Conservation (phyloP, 2,888 invertebrate species). For the Formica aserva region DNA sequence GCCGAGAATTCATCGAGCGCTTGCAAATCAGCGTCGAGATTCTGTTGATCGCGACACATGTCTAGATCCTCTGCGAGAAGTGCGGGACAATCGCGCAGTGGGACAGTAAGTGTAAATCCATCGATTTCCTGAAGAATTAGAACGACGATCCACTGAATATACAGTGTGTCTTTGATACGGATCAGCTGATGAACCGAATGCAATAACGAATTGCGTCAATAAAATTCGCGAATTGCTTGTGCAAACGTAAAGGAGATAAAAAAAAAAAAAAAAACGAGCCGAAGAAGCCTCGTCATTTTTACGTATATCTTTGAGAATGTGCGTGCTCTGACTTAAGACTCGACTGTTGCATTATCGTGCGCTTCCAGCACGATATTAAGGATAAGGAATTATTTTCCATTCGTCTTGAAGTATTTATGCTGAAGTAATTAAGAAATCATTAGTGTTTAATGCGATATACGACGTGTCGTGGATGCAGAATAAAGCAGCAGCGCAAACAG, state of each 20-base stretch:
- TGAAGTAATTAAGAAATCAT: constrained; percentile 20
- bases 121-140: neutral
- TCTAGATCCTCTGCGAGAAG: neutral
- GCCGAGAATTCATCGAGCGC: constrained; percentile 28
- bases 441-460: constrained; percentile 2
- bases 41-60: neutral
- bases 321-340: neutral
- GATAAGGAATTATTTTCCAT: neutral
- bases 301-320: neutral
- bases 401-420: neutral
- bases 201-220: neutral
- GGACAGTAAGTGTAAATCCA: neutral
- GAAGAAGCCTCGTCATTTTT: neutral
- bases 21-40: neutral
- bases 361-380: neutral
- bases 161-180: neutral
- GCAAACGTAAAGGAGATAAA: neutral
- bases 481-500: neutral
- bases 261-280: too few relatives aligned
- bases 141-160: neutral
- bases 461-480: neutral
- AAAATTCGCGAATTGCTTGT: neutral
- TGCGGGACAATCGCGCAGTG: neutral
- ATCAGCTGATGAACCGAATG: neutral
- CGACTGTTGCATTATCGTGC: neutral